Percentiles rank a stretch among this genome's conserved stretches.
phyloP scores from a whole-genome alignment of 2,113 vertebrate species.

The Centropus unirufus region DNA sequence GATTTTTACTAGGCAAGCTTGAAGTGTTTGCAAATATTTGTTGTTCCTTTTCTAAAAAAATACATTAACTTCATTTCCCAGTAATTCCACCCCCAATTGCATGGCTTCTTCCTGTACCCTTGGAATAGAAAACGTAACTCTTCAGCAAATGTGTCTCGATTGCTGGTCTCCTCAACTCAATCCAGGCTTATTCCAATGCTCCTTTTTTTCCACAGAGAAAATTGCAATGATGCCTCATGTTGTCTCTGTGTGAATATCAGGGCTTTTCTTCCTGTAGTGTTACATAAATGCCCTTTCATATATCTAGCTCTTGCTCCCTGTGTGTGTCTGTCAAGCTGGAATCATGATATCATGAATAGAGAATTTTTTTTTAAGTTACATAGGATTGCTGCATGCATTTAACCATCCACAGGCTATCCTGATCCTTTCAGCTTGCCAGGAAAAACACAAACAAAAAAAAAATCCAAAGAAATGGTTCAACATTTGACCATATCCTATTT shows the following conservation, averaged over 20 bases:
- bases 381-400: neutral
- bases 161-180: neutral
- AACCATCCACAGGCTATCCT: neutral
- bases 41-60: neutral
- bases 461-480: neutral
- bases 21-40: neutral
- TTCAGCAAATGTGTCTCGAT: neutral
- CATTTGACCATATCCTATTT: neutral
- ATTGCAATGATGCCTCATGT: neutral
- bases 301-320: neutral
- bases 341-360: no score
- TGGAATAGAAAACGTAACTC: neutral
- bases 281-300: neutral
- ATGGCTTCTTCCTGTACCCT: neutral
- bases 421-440: neutral
- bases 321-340: neutral
- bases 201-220: neutral
- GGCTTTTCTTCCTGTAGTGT: neutral
- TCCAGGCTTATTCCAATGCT: neutral
- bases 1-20: neutral
- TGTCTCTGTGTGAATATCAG: accelerated
- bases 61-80: neutral
- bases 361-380: neutral
- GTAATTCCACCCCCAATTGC: neutral
- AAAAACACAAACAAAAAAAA: neutral